A percentile compares a stretch with the other conserved stretches of the same genome.
phyloP scores from a whole-genome alignment of 2,797 vertebrate genomes.

The Crocidura indochinensis region DNA sequence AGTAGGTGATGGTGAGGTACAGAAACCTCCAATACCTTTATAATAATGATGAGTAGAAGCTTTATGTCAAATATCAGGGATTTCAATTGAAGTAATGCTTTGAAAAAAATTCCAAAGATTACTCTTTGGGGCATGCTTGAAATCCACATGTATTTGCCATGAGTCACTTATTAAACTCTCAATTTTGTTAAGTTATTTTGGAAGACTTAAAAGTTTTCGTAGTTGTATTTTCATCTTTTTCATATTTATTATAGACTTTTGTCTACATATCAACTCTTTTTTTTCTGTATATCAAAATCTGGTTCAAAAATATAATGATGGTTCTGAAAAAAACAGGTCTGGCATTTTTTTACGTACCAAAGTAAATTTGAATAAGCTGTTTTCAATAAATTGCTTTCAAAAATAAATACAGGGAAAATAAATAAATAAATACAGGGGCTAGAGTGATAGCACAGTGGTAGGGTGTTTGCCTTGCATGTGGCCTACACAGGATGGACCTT shows the following conservation, averaged over 20 bases:
- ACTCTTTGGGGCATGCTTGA: not conserved
- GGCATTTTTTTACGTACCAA: slow-evolving; percentile 16
- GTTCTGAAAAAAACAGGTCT: not conserved
- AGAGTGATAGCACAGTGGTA: too few species aligned
- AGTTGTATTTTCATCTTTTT: not conserved
- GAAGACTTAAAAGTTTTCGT: not conserved
- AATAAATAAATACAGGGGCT: too few species aligned
- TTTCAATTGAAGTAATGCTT: not conserved
- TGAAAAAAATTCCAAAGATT: not conserved
- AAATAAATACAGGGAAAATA: not conserved
- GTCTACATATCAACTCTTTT: too few species aligned
- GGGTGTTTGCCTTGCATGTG: too few species aligned
- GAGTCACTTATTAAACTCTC: not conserved
- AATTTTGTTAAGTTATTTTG: not conserved
- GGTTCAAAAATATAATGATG: too few species aligned
- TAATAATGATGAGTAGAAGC: not conserved
- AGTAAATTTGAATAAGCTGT: not conserved
- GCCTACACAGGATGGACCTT: too few species aligned
- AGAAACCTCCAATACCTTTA: not conserved
- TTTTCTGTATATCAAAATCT: not conserved
- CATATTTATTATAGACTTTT: not conserved
- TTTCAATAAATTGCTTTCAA: not conserved
- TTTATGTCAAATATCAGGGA: not conserved
- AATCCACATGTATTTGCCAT: not conserved
- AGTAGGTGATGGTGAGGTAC: not conserved